These are phyloP conservation scores for Aphelocoma californica DNA, from an alignment of 2,797 vertebrate species.

Conservation along the genomic window DNA sequence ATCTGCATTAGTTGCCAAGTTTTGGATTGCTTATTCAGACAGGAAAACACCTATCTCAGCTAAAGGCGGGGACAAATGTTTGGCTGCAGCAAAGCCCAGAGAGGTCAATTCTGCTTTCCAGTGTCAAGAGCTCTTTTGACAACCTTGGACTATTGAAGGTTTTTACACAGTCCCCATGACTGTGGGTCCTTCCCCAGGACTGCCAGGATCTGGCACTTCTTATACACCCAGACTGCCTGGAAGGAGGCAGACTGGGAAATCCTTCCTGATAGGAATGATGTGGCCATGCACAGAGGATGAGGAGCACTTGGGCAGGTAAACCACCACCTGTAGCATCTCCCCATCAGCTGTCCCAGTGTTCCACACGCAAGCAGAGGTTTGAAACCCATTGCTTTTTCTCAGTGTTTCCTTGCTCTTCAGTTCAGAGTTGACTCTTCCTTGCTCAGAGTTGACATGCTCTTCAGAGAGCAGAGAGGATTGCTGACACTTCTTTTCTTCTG, in stretches of 20 bases:
- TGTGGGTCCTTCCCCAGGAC: fast-evolving
- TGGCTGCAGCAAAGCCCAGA: neutral
- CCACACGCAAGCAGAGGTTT: neutral
- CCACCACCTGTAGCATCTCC: neutral
- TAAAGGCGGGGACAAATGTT: neutral
- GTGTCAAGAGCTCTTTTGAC: neutral
- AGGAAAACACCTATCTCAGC: neutral
- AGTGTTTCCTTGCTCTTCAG: neutral
- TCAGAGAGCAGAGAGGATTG: neutral
- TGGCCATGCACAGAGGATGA: neutral
- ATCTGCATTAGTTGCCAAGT: neutral
- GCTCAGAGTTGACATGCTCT: neutral
- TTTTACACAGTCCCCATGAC: neutral
- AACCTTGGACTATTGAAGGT: neutral
- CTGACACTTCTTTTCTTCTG: neutral
- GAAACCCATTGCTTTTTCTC: neutral
- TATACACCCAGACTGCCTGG: neutral
- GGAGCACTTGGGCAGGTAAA: neutral
- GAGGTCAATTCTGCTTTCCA: neutral
- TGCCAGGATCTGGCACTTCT: neutral
- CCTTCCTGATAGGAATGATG: neutral
- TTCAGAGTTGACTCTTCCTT: too few relatives aligned
- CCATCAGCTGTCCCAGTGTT: neutral
- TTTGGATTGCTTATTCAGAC: neutral
- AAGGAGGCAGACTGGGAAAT: neutral